Evolutionary conservation across 2,797 vertebrate genomes (phyloP).

Genomic region (Danio tinwini): DNA sequence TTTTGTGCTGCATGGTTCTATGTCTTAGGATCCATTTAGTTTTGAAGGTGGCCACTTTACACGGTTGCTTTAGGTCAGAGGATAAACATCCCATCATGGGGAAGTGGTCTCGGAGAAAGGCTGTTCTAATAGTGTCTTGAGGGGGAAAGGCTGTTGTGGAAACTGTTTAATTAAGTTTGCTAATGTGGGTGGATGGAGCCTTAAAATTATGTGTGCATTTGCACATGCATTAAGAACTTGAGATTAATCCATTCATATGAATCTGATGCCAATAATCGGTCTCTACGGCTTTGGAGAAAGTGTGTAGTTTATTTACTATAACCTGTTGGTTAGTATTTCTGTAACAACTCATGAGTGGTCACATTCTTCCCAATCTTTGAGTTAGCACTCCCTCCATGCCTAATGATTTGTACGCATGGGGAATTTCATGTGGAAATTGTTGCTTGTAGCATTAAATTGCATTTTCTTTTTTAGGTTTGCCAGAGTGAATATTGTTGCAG

Average conservation of each 20-base stretch:
- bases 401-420: constrained; percentile 65
- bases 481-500: constrained; percentile 81
- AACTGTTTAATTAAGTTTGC: constrained; percentile 3
- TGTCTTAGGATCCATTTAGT: constrained; percentile 10
- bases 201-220: constrained; percentile 9
- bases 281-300: constrained; percentile 36
- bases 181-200: constrained; percentile 21
- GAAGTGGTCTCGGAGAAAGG: constrained; percentile 28
- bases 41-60: constrained; percentile 34
- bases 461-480: constrained; percentile 87
- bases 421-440: constrained; percentile 67
- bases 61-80: constrained; percentile 30
- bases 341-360: constrained; percentile 25
- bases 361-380: constrained; percentile 27
- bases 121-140: not conserved
- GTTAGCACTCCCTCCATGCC: constrained; percentile 32
- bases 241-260: constrained; percentile 8
- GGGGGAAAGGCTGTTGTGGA: constrained; percentile 20
- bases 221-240: not conserved
- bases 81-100: constrained; percentile 41
- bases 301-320: constrained; percentile 20
- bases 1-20: not conserved
- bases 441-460: constrained; percentile 83
- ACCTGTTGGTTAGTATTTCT: constrained; percentile 27
- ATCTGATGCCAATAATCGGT: constrained; percentile 28